A percentile compares a stretch with the other conserved stretches of the same genome.
These are phyloP conservation scores for Hesperia comma DNA, from an alignment of 2,888 invertebrate genomes.

Conservation along the genomic window DNA sequence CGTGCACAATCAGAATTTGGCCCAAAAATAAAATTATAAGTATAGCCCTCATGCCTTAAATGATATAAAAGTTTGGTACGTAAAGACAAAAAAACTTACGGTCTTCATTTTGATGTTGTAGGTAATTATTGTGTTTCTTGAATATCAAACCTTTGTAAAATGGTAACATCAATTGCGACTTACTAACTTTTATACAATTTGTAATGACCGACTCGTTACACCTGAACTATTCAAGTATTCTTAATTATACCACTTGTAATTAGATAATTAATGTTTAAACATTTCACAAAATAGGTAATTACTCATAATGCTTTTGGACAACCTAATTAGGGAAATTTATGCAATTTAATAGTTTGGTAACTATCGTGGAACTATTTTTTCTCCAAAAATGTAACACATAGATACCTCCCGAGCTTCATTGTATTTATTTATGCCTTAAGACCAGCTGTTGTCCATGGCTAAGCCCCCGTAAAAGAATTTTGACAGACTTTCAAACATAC, in stretches of 20 bases:
- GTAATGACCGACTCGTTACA: conserved; percentile 9
- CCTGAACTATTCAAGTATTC: not conserved
- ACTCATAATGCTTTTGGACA: not conserved
- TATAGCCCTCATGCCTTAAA: no score
- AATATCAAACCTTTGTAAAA: conserved; percentile 2
- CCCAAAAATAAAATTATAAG: no score
- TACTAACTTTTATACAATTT: conserved; percentile 15
- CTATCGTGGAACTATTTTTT: no score
- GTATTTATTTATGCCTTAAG: no score
- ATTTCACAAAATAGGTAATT: not conserved
- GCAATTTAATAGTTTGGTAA: no score
- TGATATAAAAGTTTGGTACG: no score
- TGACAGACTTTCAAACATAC: no score
- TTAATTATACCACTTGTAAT: not conserved
- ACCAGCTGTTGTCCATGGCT: no score
- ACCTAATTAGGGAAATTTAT: not conserved
- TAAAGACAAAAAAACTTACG: conserved; percentile 18
- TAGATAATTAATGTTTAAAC: not conserved
- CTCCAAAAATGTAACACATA: no score
- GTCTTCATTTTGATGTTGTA: conserved; percentile 13
- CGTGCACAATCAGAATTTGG: no score
- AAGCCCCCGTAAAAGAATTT: no score
- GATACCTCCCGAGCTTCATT: no score
- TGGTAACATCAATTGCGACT: not conserved
- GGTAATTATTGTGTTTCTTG: not conserved